A percentile compares a stretch with the other conserved stretches of the same genome.
These are phyloP conservation scores for Nicator chloris DNA, from an alignment of 2,113 vertebrate species.

Conservation along the genomic window DNA sequence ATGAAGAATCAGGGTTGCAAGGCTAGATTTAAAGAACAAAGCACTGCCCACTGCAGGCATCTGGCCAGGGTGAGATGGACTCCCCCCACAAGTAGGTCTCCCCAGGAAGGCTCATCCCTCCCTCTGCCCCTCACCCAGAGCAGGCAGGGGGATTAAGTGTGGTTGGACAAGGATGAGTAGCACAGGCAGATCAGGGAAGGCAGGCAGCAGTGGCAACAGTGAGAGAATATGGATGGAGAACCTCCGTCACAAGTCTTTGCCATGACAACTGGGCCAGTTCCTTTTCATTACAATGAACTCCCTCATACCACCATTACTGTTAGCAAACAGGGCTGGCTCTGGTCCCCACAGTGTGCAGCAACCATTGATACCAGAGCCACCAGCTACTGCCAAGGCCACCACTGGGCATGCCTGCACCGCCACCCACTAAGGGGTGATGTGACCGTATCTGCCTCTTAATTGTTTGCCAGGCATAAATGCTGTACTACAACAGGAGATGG, in stretches of 20 bases:
- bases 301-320: background rate
- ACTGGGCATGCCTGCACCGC: background rate
- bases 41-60: background rate
- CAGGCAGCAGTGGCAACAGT: background rate
- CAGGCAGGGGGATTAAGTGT: background rate
- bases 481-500: background rate
- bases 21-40: background rate
- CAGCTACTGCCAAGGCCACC: background rate
- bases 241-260: background rate
- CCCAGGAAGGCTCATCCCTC: background rate
- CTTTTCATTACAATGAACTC: background rate
- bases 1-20: background rate
- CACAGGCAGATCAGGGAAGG: background rate
- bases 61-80: background rate
- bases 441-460: background rate
- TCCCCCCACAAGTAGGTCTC: background rate
- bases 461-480: background rate
- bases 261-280: conserved; percentile 21
- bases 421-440: background rate
- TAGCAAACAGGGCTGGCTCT: background rate
- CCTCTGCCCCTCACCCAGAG: background rate
- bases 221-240: background rate
- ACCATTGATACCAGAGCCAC: background rate
- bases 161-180: rapidly evolving
- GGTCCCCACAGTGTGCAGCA: background rate